Percentiles rank a stretch among this genome's conserved stretches.
phyloP scores from a whole-genome alignment of 2,113 vertebrate genomes.

The Melanostigma gelatinosum region DNA sequence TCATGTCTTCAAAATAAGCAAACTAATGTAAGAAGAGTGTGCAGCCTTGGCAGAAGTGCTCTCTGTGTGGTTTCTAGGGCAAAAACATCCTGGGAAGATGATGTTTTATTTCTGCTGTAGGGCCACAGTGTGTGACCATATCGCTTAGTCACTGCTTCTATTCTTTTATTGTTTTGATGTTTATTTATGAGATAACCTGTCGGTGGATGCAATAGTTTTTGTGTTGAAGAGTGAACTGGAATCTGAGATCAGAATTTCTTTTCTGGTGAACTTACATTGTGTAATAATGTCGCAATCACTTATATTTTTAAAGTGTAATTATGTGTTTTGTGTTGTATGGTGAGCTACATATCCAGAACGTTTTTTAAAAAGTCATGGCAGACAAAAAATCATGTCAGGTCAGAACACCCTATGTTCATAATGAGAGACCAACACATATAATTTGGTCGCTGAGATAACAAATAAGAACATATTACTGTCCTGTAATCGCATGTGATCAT shows the following conservation, averaged over 20 bases:
- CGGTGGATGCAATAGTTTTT: background rate
- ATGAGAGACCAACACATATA: background rate
- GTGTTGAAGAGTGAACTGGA: background rate
- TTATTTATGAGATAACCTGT: background rate
- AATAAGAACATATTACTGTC: background rate
- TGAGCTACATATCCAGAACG: background rate
- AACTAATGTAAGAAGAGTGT: background rate
- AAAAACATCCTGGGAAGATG: background rate
- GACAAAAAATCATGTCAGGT: background rate
- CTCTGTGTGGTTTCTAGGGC: background rate
- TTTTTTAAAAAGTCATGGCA: background rate
- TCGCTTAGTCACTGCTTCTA: background rate
- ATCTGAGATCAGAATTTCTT: background rate
- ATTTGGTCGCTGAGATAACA: constrained; percentile 32
- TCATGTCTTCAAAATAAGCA: background rate
- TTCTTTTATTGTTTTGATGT: background rate
- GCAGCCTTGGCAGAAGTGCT: background rate
- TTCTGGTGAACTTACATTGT: background rate
- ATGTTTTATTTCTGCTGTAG: background rate
- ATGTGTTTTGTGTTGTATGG: background rate
- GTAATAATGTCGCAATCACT: background rate
- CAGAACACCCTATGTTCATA: background rate
- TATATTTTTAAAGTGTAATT: background rate
- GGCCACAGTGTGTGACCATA: background rate
- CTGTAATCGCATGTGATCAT: constrained; percentile 1